Conservation (phyloP, 64 coral and sea anemone genomes). For the Pachyseris speciosa region DNA sequence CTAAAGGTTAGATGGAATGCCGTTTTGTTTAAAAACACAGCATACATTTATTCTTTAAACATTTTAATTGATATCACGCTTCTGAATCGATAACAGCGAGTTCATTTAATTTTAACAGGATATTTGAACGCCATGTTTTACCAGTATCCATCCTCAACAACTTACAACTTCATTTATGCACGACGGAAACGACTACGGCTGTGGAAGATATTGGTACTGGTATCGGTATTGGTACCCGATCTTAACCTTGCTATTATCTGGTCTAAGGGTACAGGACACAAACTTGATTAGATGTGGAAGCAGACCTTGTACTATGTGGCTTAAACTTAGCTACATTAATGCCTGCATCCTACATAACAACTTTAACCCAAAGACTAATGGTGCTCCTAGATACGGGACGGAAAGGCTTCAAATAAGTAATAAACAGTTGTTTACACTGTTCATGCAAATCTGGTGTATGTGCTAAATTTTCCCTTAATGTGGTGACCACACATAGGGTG, state of each 20-base stretch:
- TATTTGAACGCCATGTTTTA: too few species aligned
- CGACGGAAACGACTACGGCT: too few species aligned
- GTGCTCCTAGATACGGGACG: conserved; percentile 22
- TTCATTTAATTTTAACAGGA: too few species aligned
- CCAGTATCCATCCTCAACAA: too few species aligned
- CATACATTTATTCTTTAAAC: too few species aligned
- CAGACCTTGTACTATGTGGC: conserved; percentile 34
- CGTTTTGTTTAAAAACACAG: too few species aligned
- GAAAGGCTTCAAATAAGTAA: conserved; percentile 27
- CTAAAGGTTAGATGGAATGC: too few species aligned
- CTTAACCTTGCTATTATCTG: not conserved
- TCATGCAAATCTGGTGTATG: conserved; percentile 1
- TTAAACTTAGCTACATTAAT: conserved; percentile 32
- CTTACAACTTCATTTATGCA: too few species aligned
- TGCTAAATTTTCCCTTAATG: conserved; percentile 32
- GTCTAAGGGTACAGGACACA: conserved; percentile 19
- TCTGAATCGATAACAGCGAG: too few species aligned
- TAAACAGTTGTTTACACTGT: conserved; percentile 21
- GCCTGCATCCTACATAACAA: conserved; percentile 20
- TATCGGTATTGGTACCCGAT: too few species aligned
- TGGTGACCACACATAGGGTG: conserved; percentile 46
- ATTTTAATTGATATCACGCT: too few species aligned
- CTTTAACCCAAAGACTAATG: conserved; percentile 46
- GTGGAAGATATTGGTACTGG: too few species aligned
- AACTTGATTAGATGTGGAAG: conserved; percentile 29